Base-by-base conservation (phyloP, 2,113 vertebrate genomes). In the Solea solea region DNA sequence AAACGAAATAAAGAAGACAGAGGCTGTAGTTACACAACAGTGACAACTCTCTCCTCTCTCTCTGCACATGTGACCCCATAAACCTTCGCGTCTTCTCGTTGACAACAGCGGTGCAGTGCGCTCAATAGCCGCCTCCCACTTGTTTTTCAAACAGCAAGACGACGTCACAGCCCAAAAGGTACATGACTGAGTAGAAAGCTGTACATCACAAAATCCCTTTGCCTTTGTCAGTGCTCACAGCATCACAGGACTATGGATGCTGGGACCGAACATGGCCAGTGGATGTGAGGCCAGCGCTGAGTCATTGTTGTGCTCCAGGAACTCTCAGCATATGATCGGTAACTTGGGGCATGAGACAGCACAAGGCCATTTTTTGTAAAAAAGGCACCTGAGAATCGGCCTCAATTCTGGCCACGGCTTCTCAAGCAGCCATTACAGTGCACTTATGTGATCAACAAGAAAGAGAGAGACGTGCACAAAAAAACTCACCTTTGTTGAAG, bases 311-410 rank as follows among this genome's bases (percentile, higher is more conserved):
- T 53, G 68, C 80, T 81, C 51, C 57, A 66, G 64, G 42, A 72
- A 52, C 66, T 77, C 42, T 56, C 25, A 82, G 70, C 76, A 83
- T 69, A 87, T 71, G 85, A 87, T 88, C 86, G 50, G 88, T 85
- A 75, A 52, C 45, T 51, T 10, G 1, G 73, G 60, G 68, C 64
- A 83, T 81, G 70, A 58, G 61, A 71, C 44, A 68, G 64, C 54
- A 57, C 42, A 50, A 74, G 51, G 55, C 59, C 65, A 57, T 71
- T 85, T 76, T 73, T 71, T 67, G 53, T 46, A 54, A 87, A 76
- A 66, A 51, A 60, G 67, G 14, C 74, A 28, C 53, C 64, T 40
- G 62, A 74, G 64, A 7, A 60, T 50, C 25, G 57, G 69, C 48
- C 55, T 59, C 45, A 15, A 11, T n/a, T 28, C 53, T 68, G 76